These are phyloP conservation scores for Drosophila sulfurigaster DNA, from an alignment of 1,140 invertebrate genomes.

Conservation along the genomic window DNA sequence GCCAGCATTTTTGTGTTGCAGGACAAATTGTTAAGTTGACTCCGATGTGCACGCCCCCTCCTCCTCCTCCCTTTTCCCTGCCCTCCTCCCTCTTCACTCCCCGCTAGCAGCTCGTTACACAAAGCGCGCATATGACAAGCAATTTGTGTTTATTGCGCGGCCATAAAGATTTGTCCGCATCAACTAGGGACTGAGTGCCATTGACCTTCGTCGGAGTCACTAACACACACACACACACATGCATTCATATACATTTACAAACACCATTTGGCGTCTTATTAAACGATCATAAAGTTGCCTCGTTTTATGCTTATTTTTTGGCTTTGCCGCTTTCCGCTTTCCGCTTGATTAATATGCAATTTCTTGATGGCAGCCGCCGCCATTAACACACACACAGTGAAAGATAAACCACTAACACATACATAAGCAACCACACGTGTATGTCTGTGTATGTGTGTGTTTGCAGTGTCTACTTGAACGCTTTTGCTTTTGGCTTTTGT, in stretches of 20 bases:
- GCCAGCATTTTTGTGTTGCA: slow-evolving; percentile 47
- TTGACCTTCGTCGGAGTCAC: slow-evolving; percentile 46
- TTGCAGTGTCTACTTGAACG: slow-evolving; percentile 42
- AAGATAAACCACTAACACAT: slow-evolving; percentile 54
- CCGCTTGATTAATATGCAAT: slow-evolving; percentile 79
- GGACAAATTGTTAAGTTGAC: slow-evolving; percentile 73
- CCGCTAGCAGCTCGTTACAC: slow-evolving; percentile 62
- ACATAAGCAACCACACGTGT: slow-evolving; percentile 35
- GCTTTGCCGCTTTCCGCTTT: slow-evolving; percentile 48
- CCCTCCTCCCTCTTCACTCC: neutral
- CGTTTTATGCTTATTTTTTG: slow-evolving; percentile 36
- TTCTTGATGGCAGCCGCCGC: slow-evolving; percentile 66
- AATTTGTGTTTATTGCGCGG: slow-evolving; percentile 78
- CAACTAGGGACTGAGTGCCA: slow-evolving; percentile 32
- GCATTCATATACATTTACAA: slow-evolving; percentile 14
- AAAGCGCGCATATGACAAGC: slow-evolving; percentile 77
- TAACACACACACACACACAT: slow-evolving; percentile 15
- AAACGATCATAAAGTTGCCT: slow-evolving; percentile 60
- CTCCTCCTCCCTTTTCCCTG: neutral
- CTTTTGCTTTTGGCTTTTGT: slow-evolving; percentile 55
- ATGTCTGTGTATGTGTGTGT: slow-evolving; percentile 18
- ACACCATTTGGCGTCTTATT: slow-evolving; percentile 65
- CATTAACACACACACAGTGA: slow-evolving; percentile 64
- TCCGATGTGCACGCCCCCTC: neutral
- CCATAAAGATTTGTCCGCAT: slow-evolving; percentile 68